phyloP scores from a whole-genome alignment of 2,113 vertebrate genomes.

The Callorhinus ursinus region DNA sequence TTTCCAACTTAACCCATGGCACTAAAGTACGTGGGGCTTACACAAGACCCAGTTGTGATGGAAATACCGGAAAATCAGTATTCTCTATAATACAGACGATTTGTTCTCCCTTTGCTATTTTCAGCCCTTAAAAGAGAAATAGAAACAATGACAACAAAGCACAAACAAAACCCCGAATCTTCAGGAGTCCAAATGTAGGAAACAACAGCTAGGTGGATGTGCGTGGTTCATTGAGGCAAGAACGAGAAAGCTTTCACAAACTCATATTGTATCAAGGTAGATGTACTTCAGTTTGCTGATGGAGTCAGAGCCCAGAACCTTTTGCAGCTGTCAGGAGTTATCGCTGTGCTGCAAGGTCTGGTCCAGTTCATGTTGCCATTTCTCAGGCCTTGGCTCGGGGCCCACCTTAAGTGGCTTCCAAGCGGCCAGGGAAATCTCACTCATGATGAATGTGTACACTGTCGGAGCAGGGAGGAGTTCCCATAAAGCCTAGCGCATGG shows the following conservation, averaged over 20 bases:
- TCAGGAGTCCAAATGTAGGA: background rate
- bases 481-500: background rate
- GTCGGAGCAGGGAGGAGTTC: background rate
- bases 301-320: background rate
- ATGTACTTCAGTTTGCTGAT: background rate
- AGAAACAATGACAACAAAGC: background rate
- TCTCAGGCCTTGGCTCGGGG: background rate
- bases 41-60: background rate
- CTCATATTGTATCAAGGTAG: background rate
- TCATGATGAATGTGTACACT: background rate
- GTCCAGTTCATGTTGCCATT: background rate
- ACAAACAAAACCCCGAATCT: background rate
- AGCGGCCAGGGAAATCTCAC: too few species aligned
- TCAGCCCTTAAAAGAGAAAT: background rate
- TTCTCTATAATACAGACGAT: background rate
- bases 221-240: background rate
- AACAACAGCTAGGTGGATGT: background rate
- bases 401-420: background rate
- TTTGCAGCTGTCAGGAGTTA: background rate
- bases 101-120: conserved; percentile 12
- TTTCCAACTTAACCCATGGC: background rate
- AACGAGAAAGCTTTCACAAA: background rate
- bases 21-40: background rate
- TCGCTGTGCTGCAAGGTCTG: background rate
- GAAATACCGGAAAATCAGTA: background rate